phyloP scores from a whole-genome alignment of 2,888 invertebrate species.

The Eilema depressum region DNA sequence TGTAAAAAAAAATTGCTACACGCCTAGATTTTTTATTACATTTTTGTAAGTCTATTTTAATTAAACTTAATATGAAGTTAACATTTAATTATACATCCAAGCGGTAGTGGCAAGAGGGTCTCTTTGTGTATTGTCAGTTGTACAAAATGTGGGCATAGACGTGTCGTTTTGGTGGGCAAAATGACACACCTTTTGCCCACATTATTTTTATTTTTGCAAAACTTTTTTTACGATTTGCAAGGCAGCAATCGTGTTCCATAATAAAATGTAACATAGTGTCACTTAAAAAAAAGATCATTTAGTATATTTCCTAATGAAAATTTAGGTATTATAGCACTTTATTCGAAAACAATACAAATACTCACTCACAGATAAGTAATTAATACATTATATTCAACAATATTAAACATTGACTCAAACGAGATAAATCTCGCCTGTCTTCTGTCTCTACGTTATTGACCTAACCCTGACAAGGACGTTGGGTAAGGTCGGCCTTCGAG shows the following conservation, averaged over 20 bases:
- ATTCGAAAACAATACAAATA: not conserved
- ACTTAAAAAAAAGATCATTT: too few relatives aligned
- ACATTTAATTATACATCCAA: too few relatives aligned
- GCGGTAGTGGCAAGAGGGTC: too few relatives aligned
- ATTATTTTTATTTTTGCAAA: too few relatives aligned
- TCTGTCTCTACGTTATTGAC: conserved; percentile 62
- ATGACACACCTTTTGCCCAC: too few relatives aligned
- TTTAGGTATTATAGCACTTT: not conserved
- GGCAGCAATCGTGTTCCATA: too few relatives aligned
- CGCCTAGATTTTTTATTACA: not conserved
- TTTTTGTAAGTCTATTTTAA: not conserved
- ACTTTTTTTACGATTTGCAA: too few relatives aligned
- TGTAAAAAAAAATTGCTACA: not conserved
- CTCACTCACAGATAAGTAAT: not conserved
- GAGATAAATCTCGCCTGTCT: conserved; percentile 35
- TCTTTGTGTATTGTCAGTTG: not conserved
- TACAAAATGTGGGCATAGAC: not conserved
- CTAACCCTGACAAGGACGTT: conserved; percentile 73
- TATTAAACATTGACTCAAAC: conserved; percentile 13
- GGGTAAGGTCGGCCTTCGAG: conserved; percentile 74
- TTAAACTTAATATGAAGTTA: too few relatives aligned
- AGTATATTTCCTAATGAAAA: not conserved
- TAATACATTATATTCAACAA: not conserved
- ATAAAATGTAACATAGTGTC: too few relatives aligned
- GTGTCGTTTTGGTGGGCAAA: too few relatives aligned